Evolutionary conservation across 2,113 vertebrate genomes (phyloP).

Genomic region (Mionectes macconnelli): DNA sequence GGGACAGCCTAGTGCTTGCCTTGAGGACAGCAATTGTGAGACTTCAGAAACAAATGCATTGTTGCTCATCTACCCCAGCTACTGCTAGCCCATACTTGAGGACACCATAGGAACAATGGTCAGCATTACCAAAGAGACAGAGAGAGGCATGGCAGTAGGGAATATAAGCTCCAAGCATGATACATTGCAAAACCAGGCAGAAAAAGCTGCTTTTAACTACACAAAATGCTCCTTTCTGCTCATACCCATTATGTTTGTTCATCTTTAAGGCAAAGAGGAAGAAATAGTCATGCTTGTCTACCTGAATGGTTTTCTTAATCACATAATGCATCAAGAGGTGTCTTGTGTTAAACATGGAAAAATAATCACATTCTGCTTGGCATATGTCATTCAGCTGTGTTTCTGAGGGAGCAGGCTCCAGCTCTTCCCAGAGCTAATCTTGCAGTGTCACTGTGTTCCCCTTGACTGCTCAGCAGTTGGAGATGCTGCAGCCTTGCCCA

Average conservation of each 20-base stretch:
- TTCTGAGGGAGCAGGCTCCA: background rate
- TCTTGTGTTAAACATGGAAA: background rate
- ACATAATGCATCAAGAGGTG: background rate
- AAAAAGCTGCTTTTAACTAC: background rate
- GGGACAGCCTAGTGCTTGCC: background rate
- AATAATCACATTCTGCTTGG: background rate
- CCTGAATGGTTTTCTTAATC: background rate
- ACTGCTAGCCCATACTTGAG: background rate
- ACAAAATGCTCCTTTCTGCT: background rate
- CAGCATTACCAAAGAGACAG: background rate
- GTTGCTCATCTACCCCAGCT: background rate
- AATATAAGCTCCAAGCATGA: background rate
- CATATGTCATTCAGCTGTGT: background rate
- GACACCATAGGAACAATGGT: background rate
- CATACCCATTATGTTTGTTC: background rate
- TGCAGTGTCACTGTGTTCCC: background rate
- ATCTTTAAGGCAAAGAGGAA: background rate
- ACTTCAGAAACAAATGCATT: background rate
- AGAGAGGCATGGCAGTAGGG: background rate
- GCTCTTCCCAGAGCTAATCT: background rate
- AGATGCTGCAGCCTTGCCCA: background rate
- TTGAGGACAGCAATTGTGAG: background rate
- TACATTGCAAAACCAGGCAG: background rate
- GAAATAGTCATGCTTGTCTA: background rate
- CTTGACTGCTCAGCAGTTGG: background rate